Percentiles rank a stretch among this genome's conserved stretches.
phyloP scores from a whole-genome alignment of 2,888 invertebrate genomes.

The Gonocerus acuteangulatus region DNA sequence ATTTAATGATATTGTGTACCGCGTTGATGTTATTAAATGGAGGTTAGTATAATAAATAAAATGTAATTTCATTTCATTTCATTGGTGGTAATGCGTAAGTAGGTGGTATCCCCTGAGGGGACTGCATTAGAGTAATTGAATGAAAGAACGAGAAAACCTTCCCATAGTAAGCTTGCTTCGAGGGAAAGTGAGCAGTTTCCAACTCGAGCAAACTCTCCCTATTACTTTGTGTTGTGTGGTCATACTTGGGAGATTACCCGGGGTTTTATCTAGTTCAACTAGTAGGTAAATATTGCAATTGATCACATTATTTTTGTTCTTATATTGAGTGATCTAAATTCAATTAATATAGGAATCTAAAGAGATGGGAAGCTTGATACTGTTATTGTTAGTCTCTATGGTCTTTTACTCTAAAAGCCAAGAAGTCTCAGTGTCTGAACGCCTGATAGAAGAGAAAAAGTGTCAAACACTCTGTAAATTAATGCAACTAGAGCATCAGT shows the following conservation, averaged over 20 bases:
- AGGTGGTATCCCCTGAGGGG: conserved; percentile 13
- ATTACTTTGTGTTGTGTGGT: too few species aligned
- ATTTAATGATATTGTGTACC: too few species aligned
- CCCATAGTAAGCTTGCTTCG: conserved; percentile 5
- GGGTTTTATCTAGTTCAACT: too few species aligned
- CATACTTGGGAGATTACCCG: too few species aligned
- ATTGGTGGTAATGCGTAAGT: conserved; percentile 11
- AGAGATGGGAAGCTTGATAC: not conserved
- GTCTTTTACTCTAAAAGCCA: not conserved
- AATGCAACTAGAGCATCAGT: conserved; percentile 16
- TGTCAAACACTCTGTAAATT: conserved; percentile 13
- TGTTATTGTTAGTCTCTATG: not conserved
- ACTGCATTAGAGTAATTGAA: conserved; percentile 21
- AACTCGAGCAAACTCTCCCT: too few species aligned
- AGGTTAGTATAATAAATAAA: not conserved
- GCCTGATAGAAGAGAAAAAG: conserved; percentile 11
- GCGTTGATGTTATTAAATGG: too few species aligned
- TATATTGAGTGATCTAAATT: not conserved
- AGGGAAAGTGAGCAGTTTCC: too few species aligned
- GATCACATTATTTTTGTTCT: not conserved
- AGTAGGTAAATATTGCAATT: too few species aligned
- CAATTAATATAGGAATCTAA: too few species aligned
- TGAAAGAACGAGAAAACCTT: conserved; percentile 16
- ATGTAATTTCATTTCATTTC: conserved; percentile 10
- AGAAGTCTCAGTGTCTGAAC: not conserved